Evolutionary conservation across 2,113 vertebrate genomes (phyloP).

Genomic region (Anolis sagrei): DNA sequence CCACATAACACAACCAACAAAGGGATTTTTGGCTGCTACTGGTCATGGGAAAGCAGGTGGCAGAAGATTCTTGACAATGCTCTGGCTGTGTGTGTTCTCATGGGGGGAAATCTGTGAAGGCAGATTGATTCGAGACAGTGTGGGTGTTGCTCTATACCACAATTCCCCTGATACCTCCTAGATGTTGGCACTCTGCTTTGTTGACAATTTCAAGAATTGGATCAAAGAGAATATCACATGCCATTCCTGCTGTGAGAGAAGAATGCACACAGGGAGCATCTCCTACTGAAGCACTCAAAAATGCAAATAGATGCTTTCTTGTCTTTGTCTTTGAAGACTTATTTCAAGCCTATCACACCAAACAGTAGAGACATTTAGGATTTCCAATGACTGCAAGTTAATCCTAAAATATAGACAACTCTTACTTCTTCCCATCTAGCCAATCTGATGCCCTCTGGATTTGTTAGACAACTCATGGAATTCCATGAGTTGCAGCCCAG

Average conservation of each 20-base stretch:
- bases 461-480: neutral
- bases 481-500: neutral
- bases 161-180: neutral
- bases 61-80: neutral
- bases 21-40: neutral
- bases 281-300: conserved; percentile 30
- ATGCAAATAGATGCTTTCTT: conserved; percentile 32
- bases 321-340: conserved; percentile 11
- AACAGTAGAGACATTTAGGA: neutral
- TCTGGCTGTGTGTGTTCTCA: fast-evolving
- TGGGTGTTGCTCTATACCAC: fast-evolving
- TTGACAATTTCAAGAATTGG: neutral
- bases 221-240: conserved; percentile 26
- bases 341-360: neutral
- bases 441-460: neutral
- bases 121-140: neutral
- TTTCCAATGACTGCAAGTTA: neutral
- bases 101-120: neutral
- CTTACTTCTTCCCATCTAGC: neutral
- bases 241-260: conserved; percentile 22
- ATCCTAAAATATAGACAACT: neutral
- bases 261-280: neutral
- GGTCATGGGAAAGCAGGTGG: neutral
- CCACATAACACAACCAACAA: no score
- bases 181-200: neutral